Conservation (phyloP, 30 jellyfish, hydroid and myxozoan species). For the Phacellophora camtschatica region DNA sequence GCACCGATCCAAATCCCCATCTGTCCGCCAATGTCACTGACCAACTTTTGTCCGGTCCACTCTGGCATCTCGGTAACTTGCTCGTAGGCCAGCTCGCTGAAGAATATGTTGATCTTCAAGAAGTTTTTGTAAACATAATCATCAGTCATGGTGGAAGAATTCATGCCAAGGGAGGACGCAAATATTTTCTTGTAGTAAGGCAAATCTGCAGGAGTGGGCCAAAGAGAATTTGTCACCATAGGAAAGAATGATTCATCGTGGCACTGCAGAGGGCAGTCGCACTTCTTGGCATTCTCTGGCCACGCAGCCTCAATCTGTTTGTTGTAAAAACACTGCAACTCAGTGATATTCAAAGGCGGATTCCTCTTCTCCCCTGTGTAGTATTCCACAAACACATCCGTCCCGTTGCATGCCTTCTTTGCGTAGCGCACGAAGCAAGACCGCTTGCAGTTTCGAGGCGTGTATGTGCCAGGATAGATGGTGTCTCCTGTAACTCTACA, state of each 20-base stretch:
- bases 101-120: conserved; percentile 43
- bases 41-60: conserved; percentile 58
- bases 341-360: conserved; percentile 50
- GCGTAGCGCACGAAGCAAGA: conserved; percentile 59
- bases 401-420: conserved; percentile 43
- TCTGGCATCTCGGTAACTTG: conserved; percentile 50
- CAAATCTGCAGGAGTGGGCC: conserved; percentile 57
- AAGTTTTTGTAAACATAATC: conserved; percentile 43
- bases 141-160: conserved; percentile 44
- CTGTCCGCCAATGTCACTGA: conserved; percentile 67
- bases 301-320: conserved; percentile 67
- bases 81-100: conserved; percentile 59
- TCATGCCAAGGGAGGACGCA: conserved; percentile 54
- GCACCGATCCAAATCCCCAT: conserved; percentile 77
- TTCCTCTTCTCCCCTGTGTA: conserved; percentile 50
- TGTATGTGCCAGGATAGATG: conserved; percentile 55
- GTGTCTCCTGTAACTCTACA: conserved; percentile 18
- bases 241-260: conserved; percentile 42
- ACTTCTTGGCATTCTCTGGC: conserved; percentile 49
- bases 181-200: conserved; percentile 58
- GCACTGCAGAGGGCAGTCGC: conserved; percentile 56
- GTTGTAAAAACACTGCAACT: conserved; percentile 37
- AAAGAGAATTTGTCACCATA: conserved; percentile 30
- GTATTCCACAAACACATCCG: conserved; percentile 59
- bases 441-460: conserved; percentile 66